A percentile compares a stretch with the other conserved stretches of the same genome.
These are phyloP conservation scores for Corythornis vintsioides DNA, from an alignment of 2,113 vertebrate genomes.

Conservation along the genomic window DNA sequence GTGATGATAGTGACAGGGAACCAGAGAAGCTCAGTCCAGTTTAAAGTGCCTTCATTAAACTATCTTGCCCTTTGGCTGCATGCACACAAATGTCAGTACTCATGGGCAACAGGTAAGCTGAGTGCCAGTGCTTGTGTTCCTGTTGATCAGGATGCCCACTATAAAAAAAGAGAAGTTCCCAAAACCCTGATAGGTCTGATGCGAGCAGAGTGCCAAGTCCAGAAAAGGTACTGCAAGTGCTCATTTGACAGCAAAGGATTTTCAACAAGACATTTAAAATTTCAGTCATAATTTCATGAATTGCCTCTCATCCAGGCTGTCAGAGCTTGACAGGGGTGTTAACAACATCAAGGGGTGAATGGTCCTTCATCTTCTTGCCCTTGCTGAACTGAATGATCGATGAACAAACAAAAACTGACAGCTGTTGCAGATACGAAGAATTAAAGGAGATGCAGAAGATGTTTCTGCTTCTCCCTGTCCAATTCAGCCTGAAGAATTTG, in stretches of 20 bases:
- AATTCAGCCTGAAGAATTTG: not conserved
- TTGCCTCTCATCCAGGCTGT: constrained; percentile 58
- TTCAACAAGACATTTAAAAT: constrained; percentile 31
- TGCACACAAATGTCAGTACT: not conserved
- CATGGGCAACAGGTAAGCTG: not conserved
- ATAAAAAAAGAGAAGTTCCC: not conserved
- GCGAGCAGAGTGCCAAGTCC: constrained; percentile 9
- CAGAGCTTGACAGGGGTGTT: constrained; percentile 58
- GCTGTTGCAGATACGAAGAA: constrained; percentile 7
- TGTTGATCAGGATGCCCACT: not conserved
- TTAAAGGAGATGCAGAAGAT: constrained; percentile 31
- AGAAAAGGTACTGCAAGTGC: not conserved
- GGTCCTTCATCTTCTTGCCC: constrained; percentile 54
- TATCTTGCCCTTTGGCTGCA: not conserved
- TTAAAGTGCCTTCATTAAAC: not conserved
- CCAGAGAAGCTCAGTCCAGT: not conserved
- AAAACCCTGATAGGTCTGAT: not conserved
- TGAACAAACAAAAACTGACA: constrained; percentile 64
- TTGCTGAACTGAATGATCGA: constrained; percentile 57
- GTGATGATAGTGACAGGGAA: not conserved
- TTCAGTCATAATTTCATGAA: constrained; percentile 51
- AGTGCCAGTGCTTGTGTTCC: not conserved
- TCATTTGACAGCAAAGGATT: constrained; percentile 43
- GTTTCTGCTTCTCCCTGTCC: not conserved
- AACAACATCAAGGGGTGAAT: constrained; percentile 57